These are phyloP conservation scores for Craterocephalus amniculus DNA, from an alignment of 2,797 vertebrate genomes.

Conservation along the genomic window DNA sequence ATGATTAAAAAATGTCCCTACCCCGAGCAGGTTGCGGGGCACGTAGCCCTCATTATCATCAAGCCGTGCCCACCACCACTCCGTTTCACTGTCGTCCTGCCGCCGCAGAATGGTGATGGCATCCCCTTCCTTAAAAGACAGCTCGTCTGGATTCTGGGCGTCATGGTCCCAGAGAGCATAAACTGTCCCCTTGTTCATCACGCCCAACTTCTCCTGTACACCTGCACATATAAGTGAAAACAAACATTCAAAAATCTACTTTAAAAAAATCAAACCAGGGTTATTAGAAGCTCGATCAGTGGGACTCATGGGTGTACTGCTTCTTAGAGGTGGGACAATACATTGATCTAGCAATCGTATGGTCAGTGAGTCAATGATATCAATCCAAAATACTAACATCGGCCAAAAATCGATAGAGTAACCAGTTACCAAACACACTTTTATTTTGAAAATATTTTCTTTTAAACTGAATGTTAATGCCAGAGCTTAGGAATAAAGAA, in stretches of 20 bases:
- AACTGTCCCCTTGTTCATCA: conserved; percentile 97
- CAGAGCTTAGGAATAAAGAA: no score
- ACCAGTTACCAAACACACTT: no score
- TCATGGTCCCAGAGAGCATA: conserved; percentile 94
- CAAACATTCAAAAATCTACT: neutral
- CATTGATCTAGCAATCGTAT: no score
- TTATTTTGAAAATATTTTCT: no score
- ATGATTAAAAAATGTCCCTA: conserved; percentile 28
- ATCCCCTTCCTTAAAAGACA: conserved; percentile 93
- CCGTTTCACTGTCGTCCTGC: conserved; percentile 93
- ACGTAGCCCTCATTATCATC: conserved; percentile 95
- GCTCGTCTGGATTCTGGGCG: conserved; percentile 90
- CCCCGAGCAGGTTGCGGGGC: conserved; percentile 89
- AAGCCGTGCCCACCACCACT: conserved; percentile 98
- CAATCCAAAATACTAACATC: no score
- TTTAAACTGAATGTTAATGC: no score
- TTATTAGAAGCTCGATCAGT: no score
- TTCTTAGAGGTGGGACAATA: no score
- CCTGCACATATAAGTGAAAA: conserved; percentile 75
- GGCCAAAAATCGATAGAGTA: no score
- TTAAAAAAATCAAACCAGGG: neutral
- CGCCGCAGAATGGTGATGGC: conserved; percentile 90
- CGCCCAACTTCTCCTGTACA: conserved; percentile 96
- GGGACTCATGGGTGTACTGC: no score
- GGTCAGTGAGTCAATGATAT: no score